Percentiles rank a stretch among this genome's conserved stretches.
Evolutionary conservation across 2,888 invertebrate species (phyloP).

Genomic region (Maniola hyperantus): DNA sequence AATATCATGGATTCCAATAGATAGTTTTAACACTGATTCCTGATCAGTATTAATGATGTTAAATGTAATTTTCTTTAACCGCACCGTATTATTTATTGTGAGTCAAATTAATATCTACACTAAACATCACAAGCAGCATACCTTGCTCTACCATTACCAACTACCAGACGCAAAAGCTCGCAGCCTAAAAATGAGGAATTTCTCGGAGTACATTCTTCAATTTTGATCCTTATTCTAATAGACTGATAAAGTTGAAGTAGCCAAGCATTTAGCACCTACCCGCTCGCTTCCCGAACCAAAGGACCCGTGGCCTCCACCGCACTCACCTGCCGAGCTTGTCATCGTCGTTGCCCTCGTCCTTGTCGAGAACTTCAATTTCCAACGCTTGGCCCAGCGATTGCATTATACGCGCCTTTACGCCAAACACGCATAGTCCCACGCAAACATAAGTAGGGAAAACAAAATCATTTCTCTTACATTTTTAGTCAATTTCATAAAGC

Average conservation of each 20-base stretch:
- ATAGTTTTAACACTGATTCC: not conserved
- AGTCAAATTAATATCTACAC: constrained; percentile 2
- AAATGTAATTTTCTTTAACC: constrained; percentile 22
- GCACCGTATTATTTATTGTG: constrained; percentile 10
- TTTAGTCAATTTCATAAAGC: constrained; percentile 24
- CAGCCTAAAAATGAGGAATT: constrained; percentile 8
- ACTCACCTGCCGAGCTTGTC: constrained; percentile 94
- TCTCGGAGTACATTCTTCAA: constrained; percentile 2
- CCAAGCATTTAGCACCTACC: constrained; percentile 33
- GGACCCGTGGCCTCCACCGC: constrained; percentile 41
- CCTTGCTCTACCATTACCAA: constrained; percentile 8
- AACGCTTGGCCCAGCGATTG: constrained; percentile 88
- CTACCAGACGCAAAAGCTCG: constrained; percentile 8
- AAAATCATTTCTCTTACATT: constrained; percentile 66
- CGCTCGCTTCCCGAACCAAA: constrained; percentile 5
- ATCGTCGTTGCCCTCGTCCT: constrained; percentile 92
- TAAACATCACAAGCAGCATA: constrained; percentile 2
- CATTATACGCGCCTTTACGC: constrained; percentile 80
- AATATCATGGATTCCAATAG: not conserved
- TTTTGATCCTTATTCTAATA: constrained; percentile 16
- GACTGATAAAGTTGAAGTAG: constrained; percentile 10
- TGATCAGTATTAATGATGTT: not conserved
- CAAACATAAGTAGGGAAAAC: constrained; percentile 78
- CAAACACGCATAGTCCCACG: constrained; percentile 69
- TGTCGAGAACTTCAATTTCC: constrained; percentile 91